Conservation (phyloP, 2,888 invertebrate genomes). For the Lottia gigantea region DNA sequence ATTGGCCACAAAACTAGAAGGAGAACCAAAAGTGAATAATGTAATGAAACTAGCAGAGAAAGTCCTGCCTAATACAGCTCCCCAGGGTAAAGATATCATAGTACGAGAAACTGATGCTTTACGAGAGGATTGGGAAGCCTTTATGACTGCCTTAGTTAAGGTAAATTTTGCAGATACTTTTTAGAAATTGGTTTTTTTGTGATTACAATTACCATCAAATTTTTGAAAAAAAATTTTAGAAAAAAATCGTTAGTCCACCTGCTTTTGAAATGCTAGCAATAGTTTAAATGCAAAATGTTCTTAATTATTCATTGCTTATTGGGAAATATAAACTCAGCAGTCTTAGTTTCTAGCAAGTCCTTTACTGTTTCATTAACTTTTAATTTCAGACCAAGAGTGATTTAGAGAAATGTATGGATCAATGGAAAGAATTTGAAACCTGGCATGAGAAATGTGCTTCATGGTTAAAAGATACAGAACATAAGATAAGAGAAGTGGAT, state of each 20-base stretch:
- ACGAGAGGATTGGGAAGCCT: slow-evolving; percentile 61
- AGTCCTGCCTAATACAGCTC: slow-evolving; percentile 72
- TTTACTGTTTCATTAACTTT: too few species aligned
- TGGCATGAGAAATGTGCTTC: slow-evolving; percentile 85
- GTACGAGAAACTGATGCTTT: slow-evolving; percentile 58
- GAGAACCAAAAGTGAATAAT: slow-evolving; percentile 83
- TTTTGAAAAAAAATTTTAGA: too few species aligned
- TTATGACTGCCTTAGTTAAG: slow-evolving; percentile 57
- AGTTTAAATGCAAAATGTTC: too few species aligned
- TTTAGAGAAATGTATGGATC: slow-evolving; percentile 84
- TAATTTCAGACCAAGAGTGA: slow-evolving; percentile 55
- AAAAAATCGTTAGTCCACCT: too few species aligned
- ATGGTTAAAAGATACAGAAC: slow-evolving; percentile 91
- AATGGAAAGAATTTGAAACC: slow-evolving; percentile 91
- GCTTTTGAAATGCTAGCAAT: too few species aligned
- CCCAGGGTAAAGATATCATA: slow-evolving; percentile 60
- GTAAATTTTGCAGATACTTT: slow-evolving; percentile 33
- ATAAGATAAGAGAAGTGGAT: slow-evolving; percentile 75
- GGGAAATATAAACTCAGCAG: too few species aligned
- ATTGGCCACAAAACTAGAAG: slow-evolving; percentile 79
- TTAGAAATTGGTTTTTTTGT: too few species aligned
- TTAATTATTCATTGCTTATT: too few species aligned
- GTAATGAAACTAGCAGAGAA: slow-evolving; percentile 87
- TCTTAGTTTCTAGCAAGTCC: neutral
- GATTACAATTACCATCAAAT: too few species aligned